Base-by-base conservation (phyloP, 1,140 invertebrate species). In the Acyrthosiphon pisum region DNA sequence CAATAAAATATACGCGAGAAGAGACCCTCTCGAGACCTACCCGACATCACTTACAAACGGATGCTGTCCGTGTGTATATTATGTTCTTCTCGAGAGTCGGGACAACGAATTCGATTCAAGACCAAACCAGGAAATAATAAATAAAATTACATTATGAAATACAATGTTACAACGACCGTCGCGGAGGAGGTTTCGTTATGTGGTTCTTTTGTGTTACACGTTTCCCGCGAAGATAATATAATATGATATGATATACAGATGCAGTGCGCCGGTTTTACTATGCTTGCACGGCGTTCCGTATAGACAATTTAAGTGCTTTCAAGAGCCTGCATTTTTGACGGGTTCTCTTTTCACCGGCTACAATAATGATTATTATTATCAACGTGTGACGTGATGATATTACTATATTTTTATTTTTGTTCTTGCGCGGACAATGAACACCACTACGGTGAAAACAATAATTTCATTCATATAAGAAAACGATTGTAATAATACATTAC, bases 231-330 rank as follows among this genome's bases (percentile, higher is more conserved):
- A 41, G 35, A 87, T 44, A 30, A 37, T 35, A 35, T 86, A 84
- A 46, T n/a, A 30, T 50, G n/a, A 48, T 87, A 88, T 50, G n/a
- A 22, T 88, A 35, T 26, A 50, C 46, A 41, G 30, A 50, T 18
- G 35, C 23, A 44, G 37, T 86, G 44, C 37, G 83, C 23, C 86
- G 48, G 88, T 18, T 76, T 6, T 76, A 76, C n/a, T n/a, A 76
- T n/a, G n/a, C 46, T 48, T 35, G 22, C 91, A 93, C 91, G 91
- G 91, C 91, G 91, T 83, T 83, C 37, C 46, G 76, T 81, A 84
- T 93, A 93, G 91, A 86, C 91, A 93, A 93, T 93, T 93, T 93
- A 93, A 93, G 76, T 86, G 81, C 91, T 53, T 84, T 53, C 46
- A 37, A 86, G 46, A 56, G 91, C 46, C 53, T 53, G n/a, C n/a